Base-by-base conservation (phyloP, 2,113 vertebrate species). In the Phrynosoma platyrhinos region DNA sequence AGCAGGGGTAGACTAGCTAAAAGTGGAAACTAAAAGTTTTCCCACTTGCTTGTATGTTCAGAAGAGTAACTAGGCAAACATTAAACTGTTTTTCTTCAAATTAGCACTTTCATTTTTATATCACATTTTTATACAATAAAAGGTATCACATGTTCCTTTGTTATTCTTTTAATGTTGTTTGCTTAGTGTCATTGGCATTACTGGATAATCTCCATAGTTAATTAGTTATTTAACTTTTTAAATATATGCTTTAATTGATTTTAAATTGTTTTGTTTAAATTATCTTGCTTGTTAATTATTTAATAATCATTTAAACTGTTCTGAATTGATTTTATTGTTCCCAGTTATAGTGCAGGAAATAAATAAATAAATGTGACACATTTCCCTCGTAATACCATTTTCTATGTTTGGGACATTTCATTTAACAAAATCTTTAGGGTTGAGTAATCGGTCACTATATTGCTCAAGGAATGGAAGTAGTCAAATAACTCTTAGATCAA, bases 11-110 rank as follows among this genome's bases (percentile, higher is more conserved):
- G n/a, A n/a, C n/a, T n/a, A n/a, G n/a, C n/a, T n/a, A n/a, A 75
- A 40, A 58, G 32, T 84, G 47, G 83, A 84, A 75, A 42, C 27
- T 52, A 47, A 83, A 23, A 83, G 66, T 25, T 80, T 87, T 87
- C 72, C 78, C 85, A 80, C 47, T 55, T 80, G 32, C 74, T 30
- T 30, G 32, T 80, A 62, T 30, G 18, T 40, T 42, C 6, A 72
- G 36, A 58, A 87, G 47, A 74, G 10, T 58, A 58, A 58, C 72
- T 58, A 52, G 9, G 27, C 52, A 75, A 23, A 20, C 42, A 25
- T 68, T 64, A 36, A 13, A 25, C 25, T 68, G 47, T 79, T 7
- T 69, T 27, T 79, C 23, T 32, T 58, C 47, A 40, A 18, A 21
- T 32, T 79, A 79, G 9, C 18, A 27, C 36, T 71, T 71, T 53